phyloP scores from a whole-genome alignment of 2,888 invertebrate species.

The Arrhopalites spinosus region DNA sequence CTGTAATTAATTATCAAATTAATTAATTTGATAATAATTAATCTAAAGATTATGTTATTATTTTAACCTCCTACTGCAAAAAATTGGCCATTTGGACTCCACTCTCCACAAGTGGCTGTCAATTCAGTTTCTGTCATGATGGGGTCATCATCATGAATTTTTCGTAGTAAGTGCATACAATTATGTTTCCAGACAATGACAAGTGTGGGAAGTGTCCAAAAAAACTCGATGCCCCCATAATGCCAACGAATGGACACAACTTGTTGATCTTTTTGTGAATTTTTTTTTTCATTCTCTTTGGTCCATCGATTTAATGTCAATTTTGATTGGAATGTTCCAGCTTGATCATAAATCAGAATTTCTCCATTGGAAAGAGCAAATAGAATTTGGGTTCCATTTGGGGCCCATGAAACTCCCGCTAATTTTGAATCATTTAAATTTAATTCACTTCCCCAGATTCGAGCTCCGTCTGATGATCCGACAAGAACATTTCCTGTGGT shows the following conservation, averaged over 20 bases:
- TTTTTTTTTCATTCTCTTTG: neutral
- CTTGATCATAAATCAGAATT: constrained; percentile 91
- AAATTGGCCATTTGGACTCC: constrained; percentile 45
- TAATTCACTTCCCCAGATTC: constrained; percentile 97
- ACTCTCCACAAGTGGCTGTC: constrained; percentile 41
- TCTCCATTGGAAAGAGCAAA: constrained; percentile 90
- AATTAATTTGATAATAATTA: no score
- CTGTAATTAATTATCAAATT: no score
- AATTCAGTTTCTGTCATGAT: constrained; percentile 31
- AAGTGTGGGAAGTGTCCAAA: constrained; percentile 18
- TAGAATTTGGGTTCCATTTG: constrained; percentile 84
- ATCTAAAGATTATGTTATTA: no score
- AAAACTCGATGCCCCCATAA: neutral
- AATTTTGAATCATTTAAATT: constrained; percentile 74
- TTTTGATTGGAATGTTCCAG: constrained; percentile 66
- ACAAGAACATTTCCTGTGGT: constrained; percentile 82
- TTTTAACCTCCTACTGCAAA: constrained; percentile 46
- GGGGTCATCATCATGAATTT: constrained; percentile 30
- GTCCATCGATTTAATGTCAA: neutral
- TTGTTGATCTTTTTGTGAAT: neutral
- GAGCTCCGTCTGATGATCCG: constrained; percentile 95
- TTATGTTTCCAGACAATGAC: constrained; percentile 48
- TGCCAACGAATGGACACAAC: constrained; percentile 15
- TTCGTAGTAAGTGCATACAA: constrained; percentile 9
- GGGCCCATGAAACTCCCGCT: constrained; percentile 93